A percentile compares a stretch with the other conserved stretches of the same genome.
phyloP scores from a whole-genome alignment of 2,113 vertebrate genomes.

The Anguilla japonica region DNA sequence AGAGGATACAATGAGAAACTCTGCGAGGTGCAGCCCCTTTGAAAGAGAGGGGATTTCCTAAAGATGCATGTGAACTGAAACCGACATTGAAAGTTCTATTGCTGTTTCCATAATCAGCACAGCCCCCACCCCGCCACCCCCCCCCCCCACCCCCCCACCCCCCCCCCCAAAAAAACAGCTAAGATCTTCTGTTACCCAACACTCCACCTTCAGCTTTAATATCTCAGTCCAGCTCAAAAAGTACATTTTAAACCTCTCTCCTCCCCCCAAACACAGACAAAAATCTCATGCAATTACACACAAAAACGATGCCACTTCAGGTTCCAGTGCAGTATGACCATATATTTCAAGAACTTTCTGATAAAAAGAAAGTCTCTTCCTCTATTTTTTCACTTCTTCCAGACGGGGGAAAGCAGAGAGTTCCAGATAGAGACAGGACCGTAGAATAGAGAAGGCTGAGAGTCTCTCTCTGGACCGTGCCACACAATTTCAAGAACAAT shows the following conservation, averaged over 20 bases:
- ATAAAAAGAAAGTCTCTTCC: no score
- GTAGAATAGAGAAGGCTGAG: no score
- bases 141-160: no score
- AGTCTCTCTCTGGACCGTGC: no score
- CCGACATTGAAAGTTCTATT: background rate
- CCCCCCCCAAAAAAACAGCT: background rate
- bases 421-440: no score
- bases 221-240: background rate
- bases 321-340: background rate
- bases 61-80: background rate
- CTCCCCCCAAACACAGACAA: background rate
- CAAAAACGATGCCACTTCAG: background rate
- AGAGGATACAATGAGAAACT: background rate
- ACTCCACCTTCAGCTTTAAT: conserved; percentile 11
- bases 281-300: background rate
- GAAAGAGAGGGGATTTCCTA: background rate
- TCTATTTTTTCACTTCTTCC: no score
- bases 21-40: background rate
- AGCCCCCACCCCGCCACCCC: background rate
- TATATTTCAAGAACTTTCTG: background rate
- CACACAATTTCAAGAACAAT: no score
- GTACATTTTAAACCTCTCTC: background rate
- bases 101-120: background rate
- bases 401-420: no score
- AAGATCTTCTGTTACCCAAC: background rate